Conservation (phyloP, 2,113 vertebrate species). For the Gavia stellata region DNA sequence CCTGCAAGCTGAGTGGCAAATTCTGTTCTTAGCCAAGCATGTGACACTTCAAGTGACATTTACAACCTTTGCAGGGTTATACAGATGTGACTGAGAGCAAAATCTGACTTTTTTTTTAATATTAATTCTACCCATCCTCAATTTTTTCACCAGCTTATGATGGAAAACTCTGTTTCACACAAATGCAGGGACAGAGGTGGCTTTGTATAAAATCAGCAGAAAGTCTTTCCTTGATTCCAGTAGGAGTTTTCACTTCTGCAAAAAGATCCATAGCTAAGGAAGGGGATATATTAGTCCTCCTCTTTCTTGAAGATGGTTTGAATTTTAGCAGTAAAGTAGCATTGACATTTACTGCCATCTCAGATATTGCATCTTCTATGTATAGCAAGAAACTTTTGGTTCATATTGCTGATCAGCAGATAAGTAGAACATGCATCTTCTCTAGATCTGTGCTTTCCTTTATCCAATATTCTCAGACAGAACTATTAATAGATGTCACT, state of each 20-base stretch:
- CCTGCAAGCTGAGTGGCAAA: not conserved
- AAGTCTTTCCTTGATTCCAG: not conserved
- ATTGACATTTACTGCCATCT: not conserved
- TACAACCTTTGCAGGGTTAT: not conserved
- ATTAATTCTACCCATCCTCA: not conserved
- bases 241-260: not conserved
- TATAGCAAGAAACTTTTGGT: not conserved
- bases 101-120: not conserved
- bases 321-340: not conserved
- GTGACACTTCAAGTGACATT: not conserved
- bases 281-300: rapidly evolving
- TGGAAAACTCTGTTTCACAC: not conserved
- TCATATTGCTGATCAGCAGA: not conserved
- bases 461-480: not conserved
- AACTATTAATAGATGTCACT: not conserved
- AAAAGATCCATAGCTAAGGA: not conserved
- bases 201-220: not conserved
- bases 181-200: not conserved
- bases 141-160: not conserved
- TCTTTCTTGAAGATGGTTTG: not conserved
- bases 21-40: not conserved
- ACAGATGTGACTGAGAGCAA: not conserved
- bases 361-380: not conserved
- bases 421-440: not conserved
- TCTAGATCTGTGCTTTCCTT: not conserved